phyloP scores from a whole-genome alignment of 2,888 invertebrate genomes.

The Yponomeuta cagnagella region DNA sequence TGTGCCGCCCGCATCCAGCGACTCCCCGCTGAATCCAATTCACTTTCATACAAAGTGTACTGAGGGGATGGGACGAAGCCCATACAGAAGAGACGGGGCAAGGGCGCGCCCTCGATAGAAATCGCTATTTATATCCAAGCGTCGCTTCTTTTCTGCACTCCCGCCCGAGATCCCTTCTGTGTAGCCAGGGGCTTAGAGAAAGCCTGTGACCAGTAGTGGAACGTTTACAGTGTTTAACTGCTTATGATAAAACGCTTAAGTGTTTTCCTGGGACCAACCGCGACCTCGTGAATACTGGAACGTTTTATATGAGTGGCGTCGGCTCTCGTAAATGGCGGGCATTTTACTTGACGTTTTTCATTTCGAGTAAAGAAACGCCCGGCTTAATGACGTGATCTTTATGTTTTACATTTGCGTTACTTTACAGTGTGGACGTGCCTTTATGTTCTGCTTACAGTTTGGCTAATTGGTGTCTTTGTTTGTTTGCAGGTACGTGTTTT shows the following conservation, averaged over 20 bases:
- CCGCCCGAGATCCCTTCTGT: too few relatives aligned
- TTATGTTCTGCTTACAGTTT: not conserved
- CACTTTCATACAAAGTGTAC: too few relatives aligned
- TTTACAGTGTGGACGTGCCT: not conserved
- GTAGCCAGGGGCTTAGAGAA: too few relatives aligned
- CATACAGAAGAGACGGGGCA: too few relatives aligned
- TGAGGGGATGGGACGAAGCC: too few relatives aligned
- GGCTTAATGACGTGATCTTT: conserved; percentile 10
- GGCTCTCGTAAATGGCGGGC: conserved; percentile 9
- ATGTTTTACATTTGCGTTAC: not conserved
- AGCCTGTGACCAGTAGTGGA: not conserved
- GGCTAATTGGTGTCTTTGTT: conserved; percentile 6
- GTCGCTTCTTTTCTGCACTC: too few relatives aligned
- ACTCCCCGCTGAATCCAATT: too few relatives aligned
- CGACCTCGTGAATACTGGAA: not conserved
- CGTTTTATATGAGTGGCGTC: conserved; percentile 6
- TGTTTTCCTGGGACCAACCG: not conserved
- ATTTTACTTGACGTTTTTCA: conserved; percentile 10
- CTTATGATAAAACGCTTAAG: too few relatives aligned
- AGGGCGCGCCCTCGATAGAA: too few relatives aligned
- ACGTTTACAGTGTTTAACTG: not conserved
- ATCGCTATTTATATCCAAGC: too few relatives aligned
- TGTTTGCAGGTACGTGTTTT: conserved; percentile 17
- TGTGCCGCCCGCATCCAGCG: too few relatives aligned
- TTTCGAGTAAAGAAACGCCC: conserved; percentile 1